Conservation (phyloP, 1,140 invertebrate species). For the Ips nitidus region DNA sequence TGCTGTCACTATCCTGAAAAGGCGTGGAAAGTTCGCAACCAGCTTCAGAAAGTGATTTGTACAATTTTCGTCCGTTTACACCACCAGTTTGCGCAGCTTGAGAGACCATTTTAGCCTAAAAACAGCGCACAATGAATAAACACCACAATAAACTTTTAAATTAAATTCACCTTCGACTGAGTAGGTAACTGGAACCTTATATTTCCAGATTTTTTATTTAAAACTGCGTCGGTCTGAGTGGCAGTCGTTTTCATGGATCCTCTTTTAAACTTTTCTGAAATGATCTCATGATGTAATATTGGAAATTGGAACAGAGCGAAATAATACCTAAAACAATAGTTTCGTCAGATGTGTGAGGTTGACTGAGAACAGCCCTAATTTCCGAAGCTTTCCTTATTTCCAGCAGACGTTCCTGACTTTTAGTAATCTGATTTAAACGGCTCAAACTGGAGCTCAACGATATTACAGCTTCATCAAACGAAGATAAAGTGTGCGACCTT, state of each 20-base stretch:
- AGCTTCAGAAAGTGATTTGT: slow-evolving; percentile 83
- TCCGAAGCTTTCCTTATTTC: slow-evolving; percentile 61
- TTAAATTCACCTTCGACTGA: no score
- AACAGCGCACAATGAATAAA: slow-evolving; percentile 5
- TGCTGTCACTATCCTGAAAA: slow-evolving; percentile 1
- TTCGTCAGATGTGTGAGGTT: slow-evolving; percentile 48
- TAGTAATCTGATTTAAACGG: slow-evolving; percentile 55
- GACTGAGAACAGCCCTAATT: slow-evolving; percentile 51
- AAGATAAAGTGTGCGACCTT: slow-evolving; percentile 77
- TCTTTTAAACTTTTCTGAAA: slow-evolving; percentile 76
- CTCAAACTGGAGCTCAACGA: slow-evolving; percentile 53
- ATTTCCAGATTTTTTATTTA: slow-evolving; percentile 65
- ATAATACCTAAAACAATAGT: slow-evolving; percentile 24
- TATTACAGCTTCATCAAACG: slow-evolving; percentile 69
- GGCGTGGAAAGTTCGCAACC: slow-evolving; percentile 51
- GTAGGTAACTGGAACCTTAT: no score
- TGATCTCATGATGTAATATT: not conserved
- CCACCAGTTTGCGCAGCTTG: slow-evolving; percentile 88
- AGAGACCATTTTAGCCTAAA: slow-evolving; percentile 80
- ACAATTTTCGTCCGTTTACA: slow-evolving; percentile 69
- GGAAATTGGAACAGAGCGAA: no score
- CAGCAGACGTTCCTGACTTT: slow-evolving; percentile 70
- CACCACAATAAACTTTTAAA: no score
- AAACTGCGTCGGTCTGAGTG: slow-evolving; percentile 82
- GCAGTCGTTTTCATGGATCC: slow-evolving; percentile 89